Evolutionary conservation across 2,797 vertebrate genomes (phyloP).

Genomic region (Macropodus opercularis): DNA sequence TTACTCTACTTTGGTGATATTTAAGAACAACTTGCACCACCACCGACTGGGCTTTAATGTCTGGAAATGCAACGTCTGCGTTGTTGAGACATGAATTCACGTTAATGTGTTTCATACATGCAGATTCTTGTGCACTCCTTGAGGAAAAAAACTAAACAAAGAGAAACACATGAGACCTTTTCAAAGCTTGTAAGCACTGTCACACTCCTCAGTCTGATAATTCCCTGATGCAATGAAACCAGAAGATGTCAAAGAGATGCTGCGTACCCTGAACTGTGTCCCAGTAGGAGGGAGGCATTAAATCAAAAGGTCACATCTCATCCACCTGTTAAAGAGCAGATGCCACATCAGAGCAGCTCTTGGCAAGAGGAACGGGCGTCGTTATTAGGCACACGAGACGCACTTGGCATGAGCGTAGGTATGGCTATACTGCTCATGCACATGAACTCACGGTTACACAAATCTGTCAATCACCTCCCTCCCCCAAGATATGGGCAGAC

Average conservation of each 20-base stretch:
- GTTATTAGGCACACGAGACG: conserved; percentile 63
- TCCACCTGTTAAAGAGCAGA: conserved; percentile 80
- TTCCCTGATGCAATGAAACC: conserved; percentile 63
- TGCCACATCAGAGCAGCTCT: conserved; percentile 73
- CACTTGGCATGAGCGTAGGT: conserved; percentile 48
- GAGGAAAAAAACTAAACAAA: conserved; percentile 8
- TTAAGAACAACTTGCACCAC: too few species aligned
- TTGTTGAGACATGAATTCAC: neutral
- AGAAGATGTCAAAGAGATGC: conserved; percentile 64
- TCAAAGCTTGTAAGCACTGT: conserved; percentile 55
- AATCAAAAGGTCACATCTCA: conserved; percentile 76
- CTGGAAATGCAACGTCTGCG: neutral
- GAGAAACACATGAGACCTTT: conserved; percentile 51
- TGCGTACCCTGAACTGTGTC: conserved; percentile 58
- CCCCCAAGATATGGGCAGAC: conserved; percentile 70
- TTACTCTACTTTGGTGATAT: too few species aligned
- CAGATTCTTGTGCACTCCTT: conserved; percentile 20
- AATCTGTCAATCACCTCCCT: neutral
- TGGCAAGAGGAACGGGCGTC: conserved; percentile 66
- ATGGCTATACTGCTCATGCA: conserved; percentile 57
- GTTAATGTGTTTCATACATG: conserved; percentile 29
- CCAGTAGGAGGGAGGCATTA: conserved; percentile 63
- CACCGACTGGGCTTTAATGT: too few species aligned
- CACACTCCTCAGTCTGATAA: conserved; percentile 52
- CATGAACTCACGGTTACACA: conserved; percentile 42